phyloP scores from a whole-genome alignment of 2,888 invertebrate species.

The Clanis bilineata region DNA sequence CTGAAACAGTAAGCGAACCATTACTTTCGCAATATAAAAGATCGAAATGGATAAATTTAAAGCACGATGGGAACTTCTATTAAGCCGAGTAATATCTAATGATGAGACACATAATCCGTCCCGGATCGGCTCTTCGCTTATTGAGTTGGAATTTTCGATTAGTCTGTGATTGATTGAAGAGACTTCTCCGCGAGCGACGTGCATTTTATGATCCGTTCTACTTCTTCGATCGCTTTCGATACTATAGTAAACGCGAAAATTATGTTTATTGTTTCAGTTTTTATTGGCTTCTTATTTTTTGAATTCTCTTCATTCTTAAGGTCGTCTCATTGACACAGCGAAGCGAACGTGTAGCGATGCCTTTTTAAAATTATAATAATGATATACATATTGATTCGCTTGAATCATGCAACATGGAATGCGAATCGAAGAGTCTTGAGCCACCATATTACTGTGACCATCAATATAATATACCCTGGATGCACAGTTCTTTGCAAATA shows the following conservation, averaged over 20 bases:
- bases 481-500: too few species aligned
- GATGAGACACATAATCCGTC: conserved; percentile 73
- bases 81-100: conserved; percentile 65
- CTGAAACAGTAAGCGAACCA: conserved; percentile 10
- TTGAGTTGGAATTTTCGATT: conserved; percentile 79
- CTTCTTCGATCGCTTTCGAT: conserved; percentile 56
- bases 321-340: too few species aligned
- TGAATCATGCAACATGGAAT: too few species aligned
- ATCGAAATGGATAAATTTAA: conserved; percentile 17
- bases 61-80: conserved; percentile 12
- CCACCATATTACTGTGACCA: too few species aligned
- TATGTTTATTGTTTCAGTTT: background rate
- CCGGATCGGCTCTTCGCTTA: conserved; percentile 65
- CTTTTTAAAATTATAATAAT: too few species aligned
- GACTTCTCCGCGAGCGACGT: conserved; percentile 66
- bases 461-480: too few species aligned
- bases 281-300: background rate
- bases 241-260: conserved; percentile 45
- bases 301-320: background rate
- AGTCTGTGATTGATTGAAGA: conserved; percentile 78
- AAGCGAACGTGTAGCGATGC: too few species aligned
- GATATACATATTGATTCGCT: too few species aligned
- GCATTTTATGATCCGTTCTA: conserved; percentile 77
- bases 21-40: conserved; percentile 13
- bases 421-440: too few species aligned